Percentiles rank a stretch among this genome's conserved stretches.
These are phyloP conservation scores for Gallinago undulata DNA, from an alignment of 2,113 vertebrate species.

Conservation along the genomic window DNA sequence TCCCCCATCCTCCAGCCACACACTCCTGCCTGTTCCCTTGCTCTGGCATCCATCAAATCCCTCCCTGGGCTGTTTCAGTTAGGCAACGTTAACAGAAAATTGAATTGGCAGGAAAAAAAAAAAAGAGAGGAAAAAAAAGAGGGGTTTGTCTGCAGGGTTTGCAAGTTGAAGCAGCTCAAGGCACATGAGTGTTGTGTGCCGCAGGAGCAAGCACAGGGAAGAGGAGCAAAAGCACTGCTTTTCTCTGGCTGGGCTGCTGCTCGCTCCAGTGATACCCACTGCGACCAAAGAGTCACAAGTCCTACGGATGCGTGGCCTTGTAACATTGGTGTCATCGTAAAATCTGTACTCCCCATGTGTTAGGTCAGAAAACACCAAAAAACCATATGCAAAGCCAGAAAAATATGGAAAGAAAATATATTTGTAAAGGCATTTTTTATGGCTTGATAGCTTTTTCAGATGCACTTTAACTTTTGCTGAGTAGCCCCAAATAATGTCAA, in stretches of 20 bases:
- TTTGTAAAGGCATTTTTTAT: neutral
- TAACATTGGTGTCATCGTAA: neutral
- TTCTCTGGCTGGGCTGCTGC: neutral
- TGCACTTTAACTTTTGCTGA: neutral
- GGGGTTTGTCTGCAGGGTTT: neutral
- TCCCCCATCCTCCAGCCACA: neutral
- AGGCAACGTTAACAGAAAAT: neutral
- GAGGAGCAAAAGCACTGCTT: rapidly evolving
- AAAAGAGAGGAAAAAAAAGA: neutral
- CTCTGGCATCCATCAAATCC: neutral
- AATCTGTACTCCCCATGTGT: neutral
- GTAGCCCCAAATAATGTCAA: neutral
- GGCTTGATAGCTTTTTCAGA: neutral
- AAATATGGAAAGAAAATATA: neutral
- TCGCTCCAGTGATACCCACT: neutral
- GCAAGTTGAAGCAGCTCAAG: neutral
- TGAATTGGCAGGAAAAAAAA: rapidly evolving
- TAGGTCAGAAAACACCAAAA: neutral
- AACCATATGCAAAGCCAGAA: neutral
- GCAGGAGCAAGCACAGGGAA: neutral
- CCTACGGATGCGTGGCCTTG: neutral
- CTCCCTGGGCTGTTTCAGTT: neutral
- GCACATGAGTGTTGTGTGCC: rapidly evolving
- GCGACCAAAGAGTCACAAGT: neutral
- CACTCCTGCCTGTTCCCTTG: neutral